phyloP scores from a whole-genome alignment of 64 coral and sea anemone genomes.

The Dendronephthya gigantea region DNA sequence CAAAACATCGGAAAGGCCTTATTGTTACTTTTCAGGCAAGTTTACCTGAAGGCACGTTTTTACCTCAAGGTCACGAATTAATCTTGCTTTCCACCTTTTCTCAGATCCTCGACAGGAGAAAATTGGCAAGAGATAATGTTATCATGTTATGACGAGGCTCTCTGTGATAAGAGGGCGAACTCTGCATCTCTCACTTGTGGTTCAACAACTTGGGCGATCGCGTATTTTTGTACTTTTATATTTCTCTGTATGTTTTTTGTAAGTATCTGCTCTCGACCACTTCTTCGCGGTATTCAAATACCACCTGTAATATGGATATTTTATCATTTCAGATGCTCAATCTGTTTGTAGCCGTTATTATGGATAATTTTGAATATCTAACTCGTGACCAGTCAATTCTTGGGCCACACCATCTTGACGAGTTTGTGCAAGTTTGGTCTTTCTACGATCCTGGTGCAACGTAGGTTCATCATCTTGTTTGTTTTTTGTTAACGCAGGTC shows the following conservation, averaged over 20 bases:
- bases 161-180: constrained; percentile 33
- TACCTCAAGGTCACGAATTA: background rate
- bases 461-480: constrained; percentile 41
- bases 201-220: constrained; percentile 42
- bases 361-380: constrained; percentile 99
- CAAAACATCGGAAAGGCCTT: constrained; percentile 63
- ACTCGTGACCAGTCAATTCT: constrained; percentile 97
- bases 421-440: constrained; percentile 97
- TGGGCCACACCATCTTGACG: constrained; percentile 94
- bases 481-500: background rate
- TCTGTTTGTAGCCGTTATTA: constrained; percentile 95
- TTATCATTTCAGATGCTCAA: constrained; percentile 64
- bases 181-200: constrained; percentile 45
- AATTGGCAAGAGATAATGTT: constrained; percentile 48
- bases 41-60: too few relatives aligned
- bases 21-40: constrained; percentile 77
- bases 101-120: constrained; percentile 31
- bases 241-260: constrained; percentile 98
- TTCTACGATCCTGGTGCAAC: constrained; percentile 91
- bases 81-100: background rate
- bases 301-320: background rate
- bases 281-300: too few relatives aligned
- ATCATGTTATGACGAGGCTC: background rate
- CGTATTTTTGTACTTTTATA: constrained; percentile 91
- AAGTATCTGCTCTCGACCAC: background rate